Evolutionary conservation across 2,113 vertebrate genomes (phyloP), one percentile per base, ranked within the genome.

Genomic region (Actinemys pallida): DNA sequence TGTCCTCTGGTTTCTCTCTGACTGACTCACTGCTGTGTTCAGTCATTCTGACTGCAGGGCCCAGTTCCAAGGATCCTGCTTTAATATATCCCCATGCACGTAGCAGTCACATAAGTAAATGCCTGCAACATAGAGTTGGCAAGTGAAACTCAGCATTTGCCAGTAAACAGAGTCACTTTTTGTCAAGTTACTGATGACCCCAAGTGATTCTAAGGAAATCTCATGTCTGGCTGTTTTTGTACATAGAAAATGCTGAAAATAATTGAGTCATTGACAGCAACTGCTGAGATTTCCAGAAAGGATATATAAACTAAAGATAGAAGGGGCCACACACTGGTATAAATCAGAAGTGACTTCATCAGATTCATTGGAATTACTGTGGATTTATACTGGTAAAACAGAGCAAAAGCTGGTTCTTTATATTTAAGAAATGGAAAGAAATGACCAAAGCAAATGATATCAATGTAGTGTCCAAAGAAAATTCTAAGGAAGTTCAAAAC

Each of bases 61-160:
- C 8, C 17, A 53, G 13, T 56, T 91, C 88, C 88, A 89, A 93
- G 62, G 31, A 82, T 31, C 6, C 89, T 95, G 35, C 25, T 94
- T 95, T 91, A 53, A 31, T 92, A 42, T 45, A 49, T 25, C 16
- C 24, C 62, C 8, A 14, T 0, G 0, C 90, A 52, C 25, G 11
- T 92, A 92, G 81, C 85, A 88, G 10, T 89, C 50, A 83, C 20
- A 12, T 42, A 95, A 95, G 79, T 94, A 84, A 83, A 95, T 89
- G 31, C 25, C 54, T 95, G 85, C 76, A 86, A 10, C 0, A 0
- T 93, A 57, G 11, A 82, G 9, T 22, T 12, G 72, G 65, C 84
- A 94, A 83, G 45, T 7, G 6, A 57, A 13, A 81, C 47, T 81
- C 72, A 16, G 50, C 62, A 39, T 88, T 88, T 94, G 92, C 79